Conservation (phyloP, 2,797 vertebrate genomes). For the Carapus acus region DNA sequence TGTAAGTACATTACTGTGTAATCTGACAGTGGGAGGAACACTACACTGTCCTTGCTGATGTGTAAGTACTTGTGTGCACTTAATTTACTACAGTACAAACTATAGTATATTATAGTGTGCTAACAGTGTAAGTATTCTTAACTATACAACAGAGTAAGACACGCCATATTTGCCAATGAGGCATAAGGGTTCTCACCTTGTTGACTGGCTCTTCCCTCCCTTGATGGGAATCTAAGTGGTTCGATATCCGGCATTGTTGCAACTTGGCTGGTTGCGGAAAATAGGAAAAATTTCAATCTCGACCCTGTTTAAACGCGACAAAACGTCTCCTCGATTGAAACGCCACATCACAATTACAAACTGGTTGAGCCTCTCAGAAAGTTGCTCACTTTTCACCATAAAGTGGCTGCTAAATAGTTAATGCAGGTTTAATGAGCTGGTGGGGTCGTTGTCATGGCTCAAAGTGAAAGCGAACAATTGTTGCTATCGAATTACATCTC, state of each 20-base stretch:
- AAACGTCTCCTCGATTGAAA: too few species aligned
- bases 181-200: slow-evolving; percentile 61
- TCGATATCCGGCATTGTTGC: slow-evolving; percentile 64
- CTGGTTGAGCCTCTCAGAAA: not conserved
- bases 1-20: too few species aligned
- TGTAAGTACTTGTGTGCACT: too few species aligned
- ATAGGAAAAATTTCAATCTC: not conserved
- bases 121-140: too few species aligned
- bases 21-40: too few species aligned
- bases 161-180: too few species aligned
- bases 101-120: too few species aligned
- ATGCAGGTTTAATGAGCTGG: slow-evolving; percentile 60
- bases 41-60: too few species aligned
- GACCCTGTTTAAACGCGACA: slow-evolving; percentile 6
- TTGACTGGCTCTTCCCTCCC: slow-evolving; percentile 46
- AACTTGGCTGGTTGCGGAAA: not conserved
- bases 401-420: slow-evolving; percentile 52
- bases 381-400: slow-evolving; percentile 20
- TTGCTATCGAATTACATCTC: slow-evolving; percentile 51
- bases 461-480: slow-evolving; percentile 59
- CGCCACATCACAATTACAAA: too few species aligned
- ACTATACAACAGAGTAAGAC: too few species aligned
- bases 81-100: too few species aligned
- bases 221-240: slow-evolving; percentile 59
- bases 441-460: slow-evolving; percentile 60